Percentiles rank a stretch among this genome's conserved stretches.
These are phyloP conservation scores for Caenorhabditis uteleia DNA, from an alignment of 2,888 invertebrate species.

Conservation along the genomic window DNA sequence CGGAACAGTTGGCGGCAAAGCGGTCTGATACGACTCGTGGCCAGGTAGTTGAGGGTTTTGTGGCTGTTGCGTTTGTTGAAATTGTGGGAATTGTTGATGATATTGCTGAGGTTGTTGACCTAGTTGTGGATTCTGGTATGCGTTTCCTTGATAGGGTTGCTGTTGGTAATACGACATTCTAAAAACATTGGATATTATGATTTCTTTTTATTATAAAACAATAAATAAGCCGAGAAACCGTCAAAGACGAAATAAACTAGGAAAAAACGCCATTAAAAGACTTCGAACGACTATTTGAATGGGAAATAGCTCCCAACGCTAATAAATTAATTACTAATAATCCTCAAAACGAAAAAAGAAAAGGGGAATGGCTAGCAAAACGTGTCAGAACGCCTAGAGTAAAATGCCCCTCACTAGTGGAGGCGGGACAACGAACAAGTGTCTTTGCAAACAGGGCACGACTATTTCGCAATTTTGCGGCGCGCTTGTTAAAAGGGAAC, in stretches of 20 bases:
- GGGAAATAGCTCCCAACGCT: no score
- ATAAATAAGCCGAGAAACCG: not conserved
- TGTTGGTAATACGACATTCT: not conserved
- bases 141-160: not conserved
- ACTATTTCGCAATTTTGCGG: not conserved
- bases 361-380: no score
- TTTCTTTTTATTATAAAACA: not conserved
- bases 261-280: no score
- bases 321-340: no score
- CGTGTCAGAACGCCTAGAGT: no score
- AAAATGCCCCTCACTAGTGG: no score
- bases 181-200: not conserved
- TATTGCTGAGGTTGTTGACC: not conserved
- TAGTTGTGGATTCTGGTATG: constrained; percentile 1
- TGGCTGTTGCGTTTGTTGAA: constrained; percentile 5
- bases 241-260: not conserved
- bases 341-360: no score
- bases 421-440: not conserved
- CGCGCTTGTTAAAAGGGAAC: not conserved
- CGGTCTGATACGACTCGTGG: constrained; percentile 31
- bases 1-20: constrained; percentile 37
- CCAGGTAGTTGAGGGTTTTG: not conserved
- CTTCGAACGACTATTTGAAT: no score
- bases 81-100: not conserved
- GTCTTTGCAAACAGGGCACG: not conserved